Percentiles rank a stretch among this genome's conserved stretches.
Evolutionary conservation across 2,888 invertebrate species (phyloP).

Genomic region (Dicranocentrus wangi): DNA sequence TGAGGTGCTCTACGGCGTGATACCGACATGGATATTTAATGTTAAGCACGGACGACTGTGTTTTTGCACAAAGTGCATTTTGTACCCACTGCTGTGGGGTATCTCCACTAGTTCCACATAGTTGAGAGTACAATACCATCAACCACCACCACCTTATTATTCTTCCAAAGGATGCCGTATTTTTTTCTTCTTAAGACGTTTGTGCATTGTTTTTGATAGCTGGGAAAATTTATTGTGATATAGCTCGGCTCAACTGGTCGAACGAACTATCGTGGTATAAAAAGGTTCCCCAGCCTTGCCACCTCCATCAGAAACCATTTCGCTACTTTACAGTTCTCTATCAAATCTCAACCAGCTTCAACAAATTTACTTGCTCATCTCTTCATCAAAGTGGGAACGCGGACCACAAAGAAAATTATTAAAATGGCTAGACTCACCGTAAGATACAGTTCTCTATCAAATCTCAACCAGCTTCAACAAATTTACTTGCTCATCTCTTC

Average conservation of each 20-base stretch:
- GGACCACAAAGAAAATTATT: neutral
- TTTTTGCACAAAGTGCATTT: too few relatives aligned
- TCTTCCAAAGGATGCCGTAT: constrained; percentile 34
- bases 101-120: too few relatives aligned
- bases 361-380: neutral
- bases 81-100: too few relatives aligned
- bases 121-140: too few relatives aligned
- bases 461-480: constrained; percentile 9
- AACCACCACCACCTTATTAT: too few relatives aligned
- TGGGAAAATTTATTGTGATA: constrained; percentile 47
- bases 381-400: constrained; percentile 14
- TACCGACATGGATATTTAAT: too few relatives aligned
- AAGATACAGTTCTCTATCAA: too few relatives aligned
- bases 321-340: constrained; percentile 34
- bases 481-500: neutral
- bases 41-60: too few relatives aligned
- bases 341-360: too few relatives aligned
- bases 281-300: constrained; percentile 25
- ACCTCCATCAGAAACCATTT: constrained; percentile 51
- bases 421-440: constrained; percentile 71
- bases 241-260: constrained; percentile 17
- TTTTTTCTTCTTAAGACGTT: constrained; percentile 12
- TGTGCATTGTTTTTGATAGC: constrained; percentile 41
- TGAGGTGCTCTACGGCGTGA: too few relatives aligned
- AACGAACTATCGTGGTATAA: constrained; percentile 38